phyloP scores from a whole-genome alignment of 2,888 invertebrate species.

The Drosophila yooni region DNA sequence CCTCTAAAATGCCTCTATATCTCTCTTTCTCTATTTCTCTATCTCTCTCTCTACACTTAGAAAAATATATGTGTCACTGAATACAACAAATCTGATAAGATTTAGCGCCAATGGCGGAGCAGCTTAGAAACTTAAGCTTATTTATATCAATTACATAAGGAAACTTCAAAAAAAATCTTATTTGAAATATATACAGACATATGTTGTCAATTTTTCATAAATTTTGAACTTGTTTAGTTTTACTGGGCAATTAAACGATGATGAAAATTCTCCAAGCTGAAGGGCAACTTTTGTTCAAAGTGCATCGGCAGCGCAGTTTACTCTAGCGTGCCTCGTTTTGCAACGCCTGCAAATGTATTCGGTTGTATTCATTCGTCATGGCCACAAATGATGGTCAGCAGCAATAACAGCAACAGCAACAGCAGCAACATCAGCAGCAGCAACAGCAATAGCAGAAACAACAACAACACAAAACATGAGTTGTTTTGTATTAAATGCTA shows the following conservation, averaged over 20 bases:
- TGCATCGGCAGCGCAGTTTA: not conserved
- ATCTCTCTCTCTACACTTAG: not conserved
- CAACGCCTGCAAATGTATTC: constrained; percentile 70
- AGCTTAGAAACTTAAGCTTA: not conserved
- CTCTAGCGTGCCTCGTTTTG: constrained; percentile 57
- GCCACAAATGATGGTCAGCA: constrained; percentile 48
- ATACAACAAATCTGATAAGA: not conserved
- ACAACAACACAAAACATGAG: not conserved
- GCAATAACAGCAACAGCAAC: constrained; percentile 22
- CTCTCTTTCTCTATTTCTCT: not conserved
- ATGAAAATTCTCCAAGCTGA: not conserved
- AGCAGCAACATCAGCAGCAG: constrained; percentile 6
- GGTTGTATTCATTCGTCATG: constrained; percentile 68
- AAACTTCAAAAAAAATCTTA: not conserved
- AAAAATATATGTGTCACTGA: not conserved
- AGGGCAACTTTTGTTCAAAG: not conserved
- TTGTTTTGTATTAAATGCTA: constrained; percentile 73
- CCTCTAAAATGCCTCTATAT: constrained; percentile 37
- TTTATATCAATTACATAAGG: not conserved
- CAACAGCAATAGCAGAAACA: constrained; percentile 2
- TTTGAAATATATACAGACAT: not conserved
- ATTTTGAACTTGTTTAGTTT: not conserved
- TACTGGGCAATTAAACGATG: not conserved
- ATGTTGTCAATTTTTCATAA: not conserved
- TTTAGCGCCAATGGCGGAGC: not conserved